Conservation (phyloP, 2,888 invertebrate species). For the Amitus sp. region DNA sequence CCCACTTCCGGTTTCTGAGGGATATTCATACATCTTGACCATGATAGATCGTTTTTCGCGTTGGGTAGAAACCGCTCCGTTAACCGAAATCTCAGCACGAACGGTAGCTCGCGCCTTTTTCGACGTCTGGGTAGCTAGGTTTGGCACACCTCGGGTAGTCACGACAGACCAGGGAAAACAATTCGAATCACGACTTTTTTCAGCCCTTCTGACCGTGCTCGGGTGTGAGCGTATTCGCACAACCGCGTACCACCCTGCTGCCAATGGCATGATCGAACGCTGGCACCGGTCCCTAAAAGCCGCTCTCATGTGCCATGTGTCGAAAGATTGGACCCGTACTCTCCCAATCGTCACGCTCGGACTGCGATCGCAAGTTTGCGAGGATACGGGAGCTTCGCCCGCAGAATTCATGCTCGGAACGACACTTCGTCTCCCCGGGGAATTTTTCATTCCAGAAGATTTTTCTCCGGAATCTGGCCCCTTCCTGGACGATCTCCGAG, state of each 20-base stretch:
- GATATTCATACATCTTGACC: neutral
- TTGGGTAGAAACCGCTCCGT: neutral
- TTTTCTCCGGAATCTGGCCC: neutral
- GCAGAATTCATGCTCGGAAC: neutral
- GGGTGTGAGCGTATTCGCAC: neutral
- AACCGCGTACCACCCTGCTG: too few species aligned
- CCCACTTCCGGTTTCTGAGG: neutral
- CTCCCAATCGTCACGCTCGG: neutral
- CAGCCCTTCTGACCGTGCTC: neutral
- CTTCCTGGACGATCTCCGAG: neutral
- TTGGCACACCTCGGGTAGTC: neutral
- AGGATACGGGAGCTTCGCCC: neutral
- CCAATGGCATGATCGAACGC: slow-evolving; percentile 4
- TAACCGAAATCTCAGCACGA: neutral
- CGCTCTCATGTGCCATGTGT: slow-evolving; percentile 1
- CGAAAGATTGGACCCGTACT: neutral
- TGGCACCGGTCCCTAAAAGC: slow-evolving; percentile 9
- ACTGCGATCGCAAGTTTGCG: neutral
- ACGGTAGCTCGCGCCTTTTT: neutral
- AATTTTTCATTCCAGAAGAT: neutral
- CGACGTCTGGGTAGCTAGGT: neutral
- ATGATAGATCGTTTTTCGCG: too few species aligned
- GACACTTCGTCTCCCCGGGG: neutral
- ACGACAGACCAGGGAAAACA: neutral
- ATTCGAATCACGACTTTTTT: neutral